A percentile compares a stretch with the other conserved stretches of the same genome.
These are phyloP conservation scores for Protomyctophum bolini DNA, from an alignment of 2,113 vertebrate species.

Conservation along the genomic window DNA sequence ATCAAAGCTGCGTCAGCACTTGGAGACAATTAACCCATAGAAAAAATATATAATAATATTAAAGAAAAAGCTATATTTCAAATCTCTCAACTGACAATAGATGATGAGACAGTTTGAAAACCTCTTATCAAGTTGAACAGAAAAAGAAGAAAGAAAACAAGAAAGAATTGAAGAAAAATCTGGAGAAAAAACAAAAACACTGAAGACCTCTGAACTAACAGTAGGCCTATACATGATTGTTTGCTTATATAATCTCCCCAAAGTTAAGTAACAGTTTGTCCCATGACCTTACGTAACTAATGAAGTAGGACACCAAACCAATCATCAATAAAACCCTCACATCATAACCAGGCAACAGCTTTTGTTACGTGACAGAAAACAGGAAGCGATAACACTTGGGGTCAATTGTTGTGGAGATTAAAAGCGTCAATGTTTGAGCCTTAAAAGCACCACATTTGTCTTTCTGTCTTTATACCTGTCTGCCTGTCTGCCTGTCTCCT, in stretches of 20 bases:
- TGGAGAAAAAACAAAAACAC: no score
- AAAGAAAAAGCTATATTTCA: no score
- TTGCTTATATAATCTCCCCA: constrained; percentile 36
- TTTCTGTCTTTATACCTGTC: not conserved
- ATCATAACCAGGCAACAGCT: constrained; percentile 11
- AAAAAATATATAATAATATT: no score
- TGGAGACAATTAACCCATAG: no score
- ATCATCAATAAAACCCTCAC: constrained; percentile 28
- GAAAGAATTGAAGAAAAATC: no score
- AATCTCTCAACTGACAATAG: no score
- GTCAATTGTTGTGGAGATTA: constrained; percentile 10
- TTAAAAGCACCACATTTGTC: not conserved
- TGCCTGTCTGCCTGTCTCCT: not conserved
- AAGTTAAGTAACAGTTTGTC: constrained; percentile 28
- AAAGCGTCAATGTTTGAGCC: not conserved
- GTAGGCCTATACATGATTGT: not conserved
- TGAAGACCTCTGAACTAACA: no score
- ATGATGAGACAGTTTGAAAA: no score
- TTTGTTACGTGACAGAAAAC: constrained; percentile 23
- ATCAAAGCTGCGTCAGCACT: no score
- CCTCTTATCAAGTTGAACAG: no score
- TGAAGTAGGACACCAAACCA: not conserved
- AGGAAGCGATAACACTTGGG: not conserved
- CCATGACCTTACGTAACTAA: constrained; percentile 31
- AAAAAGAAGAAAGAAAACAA: no score